These are phyloP conservation scores for Netelia virgata DNA, from an alignment of 2,888 invertebrate species.

Conservation along the genomic window DNA sequence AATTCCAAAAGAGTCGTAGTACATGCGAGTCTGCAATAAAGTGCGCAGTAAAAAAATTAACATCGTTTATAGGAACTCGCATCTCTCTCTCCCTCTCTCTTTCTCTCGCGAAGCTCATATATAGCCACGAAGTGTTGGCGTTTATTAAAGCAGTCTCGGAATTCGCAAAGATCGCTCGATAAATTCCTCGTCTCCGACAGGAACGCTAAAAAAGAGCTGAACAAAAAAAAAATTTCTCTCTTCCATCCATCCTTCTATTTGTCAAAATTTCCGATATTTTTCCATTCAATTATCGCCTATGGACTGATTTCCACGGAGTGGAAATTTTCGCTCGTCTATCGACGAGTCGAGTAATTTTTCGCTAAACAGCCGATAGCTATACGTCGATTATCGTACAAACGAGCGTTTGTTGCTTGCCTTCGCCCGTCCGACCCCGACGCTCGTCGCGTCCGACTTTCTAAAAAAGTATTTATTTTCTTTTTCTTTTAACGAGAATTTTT, in stretches of 20 bases:
- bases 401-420: constrained; percentile 1
- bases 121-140: no score
- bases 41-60: constrained; percentile 54
- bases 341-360: neutral
- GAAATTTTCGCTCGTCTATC: constrained; percentile 10
- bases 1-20: constrained; percentile 33
- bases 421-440: neutral
- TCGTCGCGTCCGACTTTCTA: neutral
- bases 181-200: constrained; percentile 19
- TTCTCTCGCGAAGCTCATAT: no score
- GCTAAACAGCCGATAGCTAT: neutral
- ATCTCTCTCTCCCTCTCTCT: neutral
- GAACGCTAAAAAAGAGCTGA: constrained; percentile 1
- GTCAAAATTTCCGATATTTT: constrained; percentile 22
- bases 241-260: neutral
- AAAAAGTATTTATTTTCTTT: neutral
- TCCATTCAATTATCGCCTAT: constrained; percentile 20
- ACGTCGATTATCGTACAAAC: neutral
- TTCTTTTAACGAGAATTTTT: neutral
- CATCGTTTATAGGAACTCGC: constrained; percentile 35
- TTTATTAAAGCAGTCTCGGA: no score
- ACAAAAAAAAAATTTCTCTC: neutral
- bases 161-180: neutral
- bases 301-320: constrained; percentile 20
- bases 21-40: constrained; percentile 22